phyloP scores from a whole-genome alignment of 1,140 invertebrate genomes.

The Akabosia matsudoensis region DNA sequence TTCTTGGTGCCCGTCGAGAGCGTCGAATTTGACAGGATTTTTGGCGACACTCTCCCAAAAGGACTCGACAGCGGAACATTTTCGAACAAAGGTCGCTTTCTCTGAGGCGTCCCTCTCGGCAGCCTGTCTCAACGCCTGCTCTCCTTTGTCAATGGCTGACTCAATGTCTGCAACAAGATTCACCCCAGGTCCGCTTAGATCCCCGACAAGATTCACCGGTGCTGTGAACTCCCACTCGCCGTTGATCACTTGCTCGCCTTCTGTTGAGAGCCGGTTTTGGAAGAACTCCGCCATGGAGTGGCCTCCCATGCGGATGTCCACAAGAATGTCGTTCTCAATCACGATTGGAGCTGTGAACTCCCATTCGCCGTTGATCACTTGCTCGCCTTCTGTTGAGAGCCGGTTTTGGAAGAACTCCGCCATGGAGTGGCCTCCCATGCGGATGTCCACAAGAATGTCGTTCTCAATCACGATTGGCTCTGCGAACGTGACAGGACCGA shows the following conservation, averaged over 20 bases:
- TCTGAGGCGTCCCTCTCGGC: neutral
- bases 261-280: too few relatives aligned
- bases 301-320: too few relatives aligned
- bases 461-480: neutral
- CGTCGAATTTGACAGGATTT: too few relatives aligned
- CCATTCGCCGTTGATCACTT: constrained; percentile 20
- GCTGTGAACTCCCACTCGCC: constrained; percentile 21
- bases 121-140: neutral
- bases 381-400: constrained; percentile 20
- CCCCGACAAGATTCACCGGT: constrained; percentile 11
- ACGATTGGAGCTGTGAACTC: too few relatives aligned
- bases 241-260: constrained; percentile 21
- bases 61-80: constrained; percentile 4
- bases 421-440: too few relatives aligned
- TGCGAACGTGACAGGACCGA: neutral
- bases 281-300: too few relatives aligned
- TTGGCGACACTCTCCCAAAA: too few relatives aligned
- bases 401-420: too few relatives aligned
- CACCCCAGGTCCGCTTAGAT: constrained; percentile 9
- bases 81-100: neutral
- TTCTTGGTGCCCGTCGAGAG: too few relatives aligned
- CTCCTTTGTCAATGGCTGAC: constrained; percentile 3
- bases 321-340: neutral
- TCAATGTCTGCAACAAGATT: constrained; percentile 19
- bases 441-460: too few relatives aligned